Percentiles rank a stretch among this genome's conserved stretches.
Evolutionary conservation across 2,113 vertebrate species (phyloP).

Genomic region (Rhinolophus sinicus): DNA sequence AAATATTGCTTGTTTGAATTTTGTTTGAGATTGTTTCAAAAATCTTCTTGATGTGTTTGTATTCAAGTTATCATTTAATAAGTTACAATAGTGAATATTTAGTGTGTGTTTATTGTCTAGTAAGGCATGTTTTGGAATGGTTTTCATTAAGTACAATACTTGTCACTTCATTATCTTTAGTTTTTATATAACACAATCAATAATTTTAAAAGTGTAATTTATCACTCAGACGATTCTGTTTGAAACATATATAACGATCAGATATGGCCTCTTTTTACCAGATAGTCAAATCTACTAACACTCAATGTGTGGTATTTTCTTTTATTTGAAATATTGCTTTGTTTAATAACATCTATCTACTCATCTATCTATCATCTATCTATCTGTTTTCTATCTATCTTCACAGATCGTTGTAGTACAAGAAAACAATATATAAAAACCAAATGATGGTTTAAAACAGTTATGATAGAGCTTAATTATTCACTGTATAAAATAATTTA

Average conservation of each 20-base stretch:
- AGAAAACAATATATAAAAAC: not conserved
- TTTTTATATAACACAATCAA: not conserved
- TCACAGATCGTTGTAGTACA: not conserved
- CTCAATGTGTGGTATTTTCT: not conserved
- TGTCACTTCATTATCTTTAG: not conserved
- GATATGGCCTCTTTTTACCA: not conserved
- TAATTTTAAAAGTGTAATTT: not conserved
- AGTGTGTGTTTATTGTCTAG: not conserved
- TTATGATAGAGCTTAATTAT: not conserved
- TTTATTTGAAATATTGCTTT: not conserved
- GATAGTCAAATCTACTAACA: not conserved
- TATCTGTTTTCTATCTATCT: not conserved
- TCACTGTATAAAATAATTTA: not conserved
- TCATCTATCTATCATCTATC: not conserved
- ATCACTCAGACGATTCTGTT: not conserved
- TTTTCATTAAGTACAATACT: not conserved
- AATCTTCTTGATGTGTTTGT: not conserved
- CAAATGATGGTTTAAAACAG: not conserved
- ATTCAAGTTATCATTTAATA: not conserved
- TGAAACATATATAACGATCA: not conserved
- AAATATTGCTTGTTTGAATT: conserved; percentile 13
- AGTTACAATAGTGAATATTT: not conserved
- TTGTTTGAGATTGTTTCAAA: not conserved
- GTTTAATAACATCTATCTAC: not conserved
- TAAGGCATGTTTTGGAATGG: not conserved